phyloP scores from a whole-genome alignment of 1,140 invertebrate genomes.

The Caenorhabditis brenneri region DNA sequence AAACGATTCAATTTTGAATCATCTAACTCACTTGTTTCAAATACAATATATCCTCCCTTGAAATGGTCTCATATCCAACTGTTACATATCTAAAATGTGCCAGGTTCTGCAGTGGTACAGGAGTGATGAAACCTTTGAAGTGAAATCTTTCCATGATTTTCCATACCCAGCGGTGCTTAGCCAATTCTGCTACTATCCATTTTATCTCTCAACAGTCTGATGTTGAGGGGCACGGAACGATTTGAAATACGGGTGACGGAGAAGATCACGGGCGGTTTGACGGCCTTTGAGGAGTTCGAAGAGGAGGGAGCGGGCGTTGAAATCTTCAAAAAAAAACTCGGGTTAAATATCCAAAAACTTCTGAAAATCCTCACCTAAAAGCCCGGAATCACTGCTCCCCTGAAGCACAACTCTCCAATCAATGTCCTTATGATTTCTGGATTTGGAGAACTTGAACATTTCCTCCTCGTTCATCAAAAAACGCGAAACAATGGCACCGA shows the following conservation, averaged over 20 bases:
- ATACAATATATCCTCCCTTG: no score
- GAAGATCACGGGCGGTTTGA: conserved; percentile 6
- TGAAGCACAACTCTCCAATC: conserved; percentile 19
- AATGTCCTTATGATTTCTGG: conserved; percentile 24
- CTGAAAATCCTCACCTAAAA: neutral
- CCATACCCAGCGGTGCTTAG: no score
- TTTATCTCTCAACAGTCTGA: conserved; percentile 39
- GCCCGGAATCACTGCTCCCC: conserved; percentile 24
- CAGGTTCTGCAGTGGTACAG: no score
- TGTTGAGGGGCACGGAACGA: conserved; percentile 28
- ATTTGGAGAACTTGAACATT: conserved; percentile 31
- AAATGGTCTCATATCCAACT: no score
- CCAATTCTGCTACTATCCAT: no score
- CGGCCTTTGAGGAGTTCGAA: conserved; percentile 22
- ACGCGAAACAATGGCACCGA: conserved; percentile 33
- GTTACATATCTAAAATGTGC: no score
- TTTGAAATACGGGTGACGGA: conserved; percentile 31
- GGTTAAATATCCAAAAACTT: neutral
- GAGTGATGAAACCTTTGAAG: no score
- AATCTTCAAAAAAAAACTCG: neutral
- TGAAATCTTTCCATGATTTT: no score
- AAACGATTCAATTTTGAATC: no score
- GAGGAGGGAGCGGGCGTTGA: conserved; percentile 6
- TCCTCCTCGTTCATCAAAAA: conserved; percentile 37
- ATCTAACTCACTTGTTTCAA: no score